A percentile compares a stretch with the other conserved stretches of the same genome.
Evolutionary conservation across 2,888 invertebrate species (phyloP).

Genomic region (Perdita meconis): DNA sequence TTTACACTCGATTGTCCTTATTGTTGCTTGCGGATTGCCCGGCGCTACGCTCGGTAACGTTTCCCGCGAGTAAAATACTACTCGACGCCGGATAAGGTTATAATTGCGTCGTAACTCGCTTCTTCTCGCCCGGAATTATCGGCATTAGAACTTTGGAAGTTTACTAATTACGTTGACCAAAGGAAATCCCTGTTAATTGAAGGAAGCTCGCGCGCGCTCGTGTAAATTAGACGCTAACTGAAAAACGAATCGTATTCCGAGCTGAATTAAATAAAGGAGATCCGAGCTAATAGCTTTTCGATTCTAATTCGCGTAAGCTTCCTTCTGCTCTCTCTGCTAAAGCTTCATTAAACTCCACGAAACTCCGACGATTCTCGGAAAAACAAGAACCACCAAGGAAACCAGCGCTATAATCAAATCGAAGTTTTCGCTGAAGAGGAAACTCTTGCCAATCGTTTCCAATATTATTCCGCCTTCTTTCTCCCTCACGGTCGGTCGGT

Average conservation of each 20-base stretch:
- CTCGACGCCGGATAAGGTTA: too few species aligned
- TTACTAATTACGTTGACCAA: constrained; percentile 52
- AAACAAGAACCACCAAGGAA: not conserved
- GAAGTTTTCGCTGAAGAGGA: not conserved
- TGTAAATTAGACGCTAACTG: constrained; percentile 19
- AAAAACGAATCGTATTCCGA: constrained; percentile 6
- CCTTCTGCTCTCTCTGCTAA: constrained; percentile 21
- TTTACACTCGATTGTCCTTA: not conserved
- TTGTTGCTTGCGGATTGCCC: too few species aligned
- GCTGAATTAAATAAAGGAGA: constrained; percentile 40
- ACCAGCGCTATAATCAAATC: not conserved
- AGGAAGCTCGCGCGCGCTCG: constrained; percentile 15
- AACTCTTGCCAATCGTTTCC: too few species aligned
- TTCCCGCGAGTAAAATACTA: too few species aligned
- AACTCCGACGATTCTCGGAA: too few species aligned
- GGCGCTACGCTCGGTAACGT: too few species aligned
- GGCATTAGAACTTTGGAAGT: too few species aligned
- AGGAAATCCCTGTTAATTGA: constrained; percentile 41
- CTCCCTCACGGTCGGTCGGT: not conserved
- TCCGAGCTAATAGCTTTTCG: constrained; percentile 42
- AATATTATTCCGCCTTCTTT: not conserved
- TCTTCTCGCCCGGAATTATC: too few species aligned
- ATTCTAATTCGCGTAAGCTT: constrained; percentile 29
- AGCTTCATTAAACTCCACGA: constrained; percentile 27
- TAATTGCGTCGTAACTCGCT: too few species aligned